Percentiles rank a stretch among this genome's conserved stretches.
These are phyloP conservation scores for Hermatobates lingyangjiaoensis DNA, from an alignment of 1,140 invertebrate genomes.

Conservation along the genomic window DNA sequence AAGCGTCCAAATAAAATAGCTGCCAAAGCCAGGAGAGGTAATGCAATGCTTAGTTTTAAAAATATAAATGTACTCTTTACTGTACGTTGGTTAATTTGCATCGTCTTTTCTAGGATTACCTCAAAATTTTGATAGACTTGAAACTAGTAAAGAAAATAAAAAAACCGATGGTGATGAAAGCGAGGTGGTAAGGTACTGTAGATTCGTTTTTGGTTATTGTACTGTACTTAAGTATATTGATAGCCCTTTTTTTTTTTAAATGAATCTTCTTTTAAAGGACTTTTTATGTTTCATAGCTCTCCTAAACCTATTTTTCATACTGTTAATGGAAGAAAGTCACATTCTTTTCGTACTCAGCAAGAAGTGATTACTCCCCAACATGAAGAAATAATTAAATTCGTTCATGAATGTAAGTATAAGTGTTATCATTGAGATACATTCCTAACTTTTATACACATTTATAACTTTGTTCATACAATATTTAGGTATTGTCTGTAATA, in stretches of 20 bases:
- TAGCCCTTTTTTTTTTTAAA: neutral
- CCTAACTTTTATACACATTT: no score
- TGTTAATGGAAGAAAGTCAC: conserved; percentile 43
- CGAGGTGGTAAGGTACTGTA: conserved; percentile 30
- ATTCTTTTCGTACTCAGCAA: conserved; percentile 36
- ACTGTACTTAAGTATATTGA: neutral
- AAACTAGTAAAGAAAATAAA: conserved; percentile 36
- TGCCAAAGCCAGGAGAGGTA: conserved; percentile 64
- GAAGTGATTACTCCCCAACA: conserved; percentile 48
- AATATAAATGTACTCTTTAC: neutral
- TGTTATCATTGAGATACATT: neutral
- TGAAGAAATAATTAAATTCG: conserved; percentile 51
- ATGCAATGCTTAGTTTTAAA: conserved; percentile 9
- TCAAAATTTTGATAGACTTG: conserved; percentile 44
- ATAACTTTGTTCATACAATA: no score
- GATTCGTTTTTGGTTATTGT: no score
- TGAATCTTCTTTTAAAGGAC: neutral
- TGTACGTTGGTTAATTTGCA: neutral
- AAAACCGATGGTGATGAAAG: conserved; percentile 24
- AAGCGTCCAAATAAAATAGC: conserved; percentile 71
- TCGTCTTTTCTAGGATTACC: conserved; percentile 30
- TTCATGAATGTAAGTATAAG: conserved; percentile 45
- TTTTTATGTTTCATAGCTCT: conserved; percentile 29
- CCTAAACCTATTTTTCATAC: conserved; percentile 46
- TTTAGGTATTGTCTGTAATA: conserved; percentile 5